Percentiles rank a stretch among this genome's conserved stretches.
Evolutionary conservation across 2,797 vertebrate genomes (phyloP).

Genomic region (Taenioides sp.): DNA sequence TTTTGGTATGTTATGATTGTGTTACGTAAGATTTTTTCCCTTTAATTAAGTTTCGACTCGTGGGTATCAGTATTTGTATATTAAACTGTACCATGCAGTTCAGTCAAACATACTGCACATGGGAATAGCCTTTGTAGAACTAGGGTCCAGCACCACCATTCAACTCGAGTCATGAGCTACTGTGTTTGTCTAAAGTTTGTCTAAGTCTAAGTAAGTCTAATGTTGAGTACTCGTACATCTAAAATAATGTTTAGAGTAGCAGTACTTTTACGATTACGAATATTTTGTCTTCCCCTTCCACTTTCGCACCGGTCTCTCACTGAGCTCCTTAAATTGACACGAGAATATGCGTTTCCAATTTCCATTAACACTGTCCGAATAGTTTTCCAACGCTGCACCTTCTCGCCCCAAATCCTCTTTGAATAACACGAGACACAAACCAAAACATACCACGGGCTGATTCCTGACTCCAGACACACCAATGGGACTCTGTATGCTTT

Average conservation of each 20-base stretch:
- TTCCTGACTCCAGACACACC: conserved; percentile 60
- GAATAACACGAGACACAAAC: conserved; percentile 53
- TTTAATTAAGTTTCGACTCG: too few relatives aligned
- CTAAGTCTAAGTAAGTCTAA: too few relatives aligned
- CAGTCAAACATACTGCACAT: too few relatives aligned
- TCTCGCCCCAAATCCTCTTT: conserved; percentile 47
- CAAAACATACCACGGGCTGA: conserved; percentile 52
- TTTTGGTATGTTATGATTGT: too few relatives aligned
- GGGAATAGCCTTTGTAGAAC: too few relatives aligned
- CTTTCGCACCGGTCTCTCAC: conserved; percentile 4
- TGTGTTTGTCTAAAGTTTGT: too few relatives aligned
- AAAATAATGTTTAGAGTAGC: not conserved
- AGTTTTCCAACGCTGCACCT: conserved; percentile 41
- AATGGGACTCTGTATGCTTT: conserved; percentile 49
- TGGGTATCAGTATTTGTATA: too few relatives aligned
- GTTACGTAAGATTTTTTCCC: too few relatives aligned
- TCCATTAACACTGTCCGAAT: conserved; percentile 50
- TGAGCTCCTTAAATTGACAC: conserved; percentile 32
- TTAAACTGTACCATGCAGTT: too few relatives aligned
- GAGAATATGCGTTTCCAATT: conserved; percentile 64
- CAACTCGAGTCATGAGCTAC: too few relatives aligned
- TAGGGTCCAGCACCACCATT: too few relatives aligned
- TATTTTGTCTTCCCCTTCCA: not conserved
- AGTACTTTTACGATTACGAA: not conserved
- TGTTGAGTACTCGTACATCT: too few relatives aligned